These are phyloP conservation scores for Buathra laborator DNA, from an alignment of 2,888 invertebrate genomes.

Conservation along the genomic window DNA sequence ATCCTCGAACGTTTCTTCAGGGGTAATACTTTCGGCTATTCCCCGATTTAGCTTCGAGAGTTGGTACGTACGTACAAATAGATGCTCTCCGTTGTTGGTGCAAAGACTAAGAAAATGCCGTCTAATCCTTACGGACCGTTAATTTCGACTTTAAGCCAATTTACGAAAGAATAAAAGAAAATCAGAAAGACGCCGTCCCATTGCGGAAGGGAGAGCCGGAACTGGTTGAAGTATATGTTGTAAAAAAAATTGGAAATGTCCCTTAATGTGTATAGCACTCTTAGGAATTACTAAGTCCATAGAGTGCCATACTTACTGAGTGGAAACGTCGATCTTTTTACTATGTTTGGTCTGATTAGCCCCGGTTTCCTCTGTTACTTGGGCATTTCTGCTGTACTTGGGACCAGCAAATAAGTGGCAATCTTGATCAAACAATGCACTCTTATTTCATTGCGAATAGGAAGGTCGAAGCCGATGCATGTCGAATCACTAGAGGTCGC, in stretches of 20 bases:
- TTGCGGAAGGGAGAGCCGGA: background rate
- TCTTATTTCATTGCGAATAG: background rate
- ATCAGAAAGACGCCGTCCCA: background rate
- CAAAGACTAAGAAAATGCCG: conserved; percentile 28
- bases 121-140: conserved; percentile 49
- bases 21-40: conserved; percentile 52
- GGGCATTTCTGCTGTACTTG: background rate
- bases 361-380: background rate
- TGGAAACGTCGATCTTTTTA: too few species aligned
- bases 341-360: too few species aligned
- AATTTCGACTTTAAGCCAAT: conserved; percentile 50
- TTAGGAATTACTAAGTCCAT: too few species aligned
- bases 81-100: conserved; percentile 12
- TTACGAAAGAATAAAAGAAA: background rate
- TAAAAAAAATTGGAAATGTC: too few species aligned
- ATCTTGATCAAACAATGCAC: background rate
- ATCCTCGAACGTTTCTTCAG: conserved; percentile 32
- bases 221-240: too few species aligned
- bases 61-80: conserved; percentile 30
- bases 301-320: too few species aligned
- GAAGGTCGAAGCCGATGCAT: background rate
- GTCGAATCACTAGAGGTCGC: conserved; percentile 5
- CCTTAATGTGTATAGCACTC: too few species aligned
- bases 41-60: conserved; percentile 46
- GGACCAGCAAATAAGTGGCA: background rate